Percentiles rank a stretch among this genome's conserved stretches.
Conservation (phyloP, 35 echinoderm and acorn worm genomes). For the Patiria miniata region DNA sequence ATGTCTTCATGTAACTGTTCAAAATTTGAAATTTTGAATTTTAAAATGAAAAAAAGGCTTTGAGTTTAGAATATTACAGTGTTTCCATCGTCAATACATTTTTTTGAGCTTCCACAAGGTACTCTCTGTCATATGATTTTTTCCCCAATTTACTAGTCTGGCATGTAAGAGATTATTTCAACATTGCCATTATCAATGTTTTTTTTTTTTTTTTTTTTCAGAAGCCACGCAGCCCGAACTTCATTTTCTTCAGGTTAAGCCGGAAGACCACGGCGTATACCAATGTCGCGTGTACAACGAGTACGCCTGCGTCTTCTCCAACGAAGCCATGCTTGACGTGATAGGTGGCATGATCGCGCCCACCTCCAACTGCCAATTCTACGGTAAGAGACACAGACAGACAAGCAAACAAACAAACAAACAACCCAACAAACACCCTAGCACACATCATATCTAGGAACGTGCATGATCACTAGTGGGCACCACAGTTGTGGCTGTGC, state of each 20-base stretch:
- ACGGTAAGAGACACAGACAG: background rate
- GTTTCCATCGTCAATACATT: no score
- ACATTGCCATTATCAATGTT: background rate
- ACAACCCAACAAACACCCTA: no score
- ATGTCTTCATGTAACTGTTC: no score
- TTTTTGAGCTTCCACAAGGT: no score
- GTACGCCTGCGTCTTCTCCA: conserved; percentile 10
- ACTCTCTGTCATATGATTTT: no score
- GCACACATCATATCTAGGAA: background rate
- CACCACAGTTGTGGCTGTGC: background rate
- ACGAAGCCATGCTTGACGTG: conserved; percentile 11
- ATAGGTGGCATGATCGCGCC: background rate
- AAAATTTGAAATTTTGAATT: no score
- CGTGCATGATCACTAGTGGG: background rate
- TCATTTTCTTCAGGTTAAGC: conserved; percentile 50
- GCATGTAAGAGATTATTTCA: no score
- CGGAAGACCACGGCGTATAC: conserved; percentile 56
- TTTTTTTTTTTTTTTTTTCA: conserved; percentile 21
- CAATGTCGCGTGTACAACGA: conserved; percentile 58
- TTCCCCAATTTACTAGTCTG: no score
- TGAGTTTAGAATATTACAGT: no score
- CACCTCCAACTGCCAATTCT: background rate
- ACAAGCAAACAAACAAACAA: no score
- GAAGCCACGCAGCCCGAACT: conserved; percentile 36
- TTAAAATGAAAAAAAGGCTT: no score